These are phyloP conservation scores for Lipotes vexillifer DNA, from an alignment of 2,113 vertebrate genomes.

Conservation along the genomic window DNA sequence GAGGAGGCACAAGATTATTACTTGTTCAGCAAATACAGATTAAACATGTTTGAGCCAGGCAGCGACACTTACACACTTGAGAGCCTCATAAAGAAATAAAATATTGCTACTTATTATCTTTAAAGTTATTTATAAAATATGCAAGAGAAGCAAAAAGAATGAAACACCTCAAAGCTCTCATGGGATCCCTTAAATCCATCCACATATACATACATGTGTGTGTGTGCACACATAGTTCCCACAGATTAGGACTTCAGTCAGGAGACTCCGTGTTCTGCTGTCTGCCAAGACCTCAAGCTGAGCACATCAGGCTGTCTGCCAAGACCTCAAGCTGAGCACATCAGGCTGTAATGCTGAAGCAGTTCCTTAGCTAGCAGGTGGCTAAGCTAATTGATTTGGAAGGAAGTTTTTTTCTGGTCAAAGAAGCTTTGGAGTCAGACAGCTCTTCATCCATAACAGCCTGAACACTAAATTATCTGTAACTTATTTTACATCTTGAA, in stretches of 20 bases:
- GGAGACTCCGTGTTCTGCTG: neutral
- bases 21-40: neutral
- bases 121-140: slow-evolving; percentile 3
- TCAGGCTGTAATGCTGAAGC: neutral
- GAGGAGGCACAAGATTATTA: neutral
- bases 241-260: neutral
- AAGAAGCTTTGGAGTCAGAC: neutral
- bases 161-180: neutral
- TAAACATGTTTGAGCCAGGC: neutral
- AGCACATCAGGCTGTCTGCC: neutral
- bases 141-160: neutral
- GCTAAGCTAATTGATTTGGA: slow-evolving; percentile 46
- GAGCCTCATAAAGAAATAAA: neutral
- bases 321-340: neutral
- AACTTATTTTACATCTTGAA: neutral
- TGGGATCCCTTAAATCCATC: neutral
- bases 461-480: neutral
- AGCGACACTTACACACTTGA: neutral
- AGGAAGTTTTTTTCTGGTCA: neutral
- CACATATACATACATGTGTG: fast-evolving
- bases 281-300: neutral
- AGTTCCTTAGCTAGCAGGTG: slow-evolving; percentile 12
- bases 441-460: neutral
- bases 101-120: neutral
- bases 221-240: neutral